phyloP scores from a whole-genome alignment of 2,797 vertebrate genomes.

The Syndactyla subalaris region DNA sequence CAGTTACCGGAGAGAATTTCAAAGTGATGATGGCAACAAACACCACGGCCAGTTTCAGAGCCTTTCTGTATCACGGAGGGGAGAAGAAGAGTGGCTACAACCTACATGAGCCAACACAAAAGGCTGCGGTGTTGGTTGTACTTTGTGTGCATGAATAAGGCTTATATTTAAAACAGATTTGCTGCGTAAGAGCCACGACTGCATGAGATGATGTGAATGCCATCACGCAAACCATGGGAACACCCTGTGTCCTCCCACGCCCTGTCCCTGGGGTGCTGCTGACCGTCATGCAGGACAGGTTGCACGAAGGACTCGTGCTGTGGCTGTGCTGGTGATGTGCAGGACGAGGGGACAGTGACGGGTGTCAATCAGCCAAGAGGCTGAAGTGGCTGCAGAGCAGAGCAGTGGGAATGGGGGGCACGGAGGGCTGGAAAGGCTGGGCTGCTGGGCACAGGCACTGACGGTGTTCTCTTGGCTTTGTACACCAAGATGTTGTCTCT shows the following conservation, averaged over 20 bases:
- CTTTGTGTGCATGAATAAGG: neutral
- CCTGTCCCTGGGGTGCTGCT: neutral
- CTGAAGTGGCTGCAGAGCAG: neutral
- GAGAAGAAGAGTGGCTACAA: neutral
- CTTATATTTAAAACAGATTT: neutral
- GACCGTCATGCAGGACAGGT: neutral
- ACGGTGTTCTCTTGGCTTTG: neutral
- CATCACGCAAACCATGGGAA: neutral
- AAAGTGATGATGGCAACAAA: neutral
- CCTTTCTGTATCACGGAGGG: neutral
- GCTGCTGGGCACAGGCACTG: neutral
- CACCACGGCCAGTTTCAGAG: neutral
- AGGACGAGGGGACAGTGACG: neutral
- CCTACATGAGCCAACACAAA: neutral
- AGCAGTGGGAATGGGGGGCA: neutral
- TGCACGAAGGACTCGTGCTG: neutral
- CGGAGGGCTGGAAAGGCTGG: neutral
- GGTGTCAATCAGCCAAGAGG: neutral
- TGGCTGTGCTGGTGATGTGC: neutral
- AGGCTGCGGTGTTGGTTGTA: neutral
- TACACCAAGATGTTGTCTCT: neutral
- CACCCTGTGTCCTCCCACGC: neutral
- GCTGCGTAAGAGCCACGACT: neutral
- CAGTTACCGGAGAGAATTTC: neutral
- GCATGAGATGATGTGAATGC: neutral